Conservation (phyloP, 2,888 invertebrate genomes). For the Bursaphelenchus okinawaensis region DNA sequence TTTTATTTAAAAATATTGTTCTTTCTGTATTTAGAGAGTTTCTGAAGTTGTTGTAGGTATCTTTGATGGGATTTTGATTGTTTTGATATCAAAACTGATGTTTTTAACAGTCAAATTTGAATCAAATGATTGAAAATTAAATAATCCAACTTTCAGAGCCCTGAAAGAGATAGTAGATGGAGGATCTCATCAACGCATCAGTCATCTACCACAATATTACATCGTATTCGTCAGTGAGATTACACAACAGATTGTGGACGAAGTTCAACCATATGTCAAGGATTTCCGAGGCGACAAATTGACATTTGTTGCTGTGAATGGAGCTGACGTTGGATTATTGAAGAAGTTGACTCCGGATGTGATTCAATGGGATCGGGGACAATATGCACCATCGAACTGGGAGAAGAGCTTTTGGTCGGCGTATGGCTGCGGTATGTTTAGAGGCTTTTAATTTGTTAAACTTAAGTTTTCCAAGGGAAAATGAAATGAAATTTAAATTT, state of each 20-base stretch:
- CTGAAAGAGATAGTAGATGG: background rate
- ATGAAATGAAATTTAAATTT: too few species aligned
- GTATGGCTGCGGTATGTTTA: slow-evolving; percentile 2
- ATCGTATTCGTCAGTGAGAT: background rate
- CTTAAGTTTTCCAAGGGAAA: too few species aligned
- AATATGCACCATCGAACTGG: slow-evolving; percentile 4
- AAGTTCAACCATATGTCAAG: background rate
- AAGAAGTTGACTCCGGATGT: slow-evolving; percentile 2
- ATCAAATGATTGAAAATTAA: too few species aligned
- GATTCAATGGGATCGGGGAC: slow-evolving; percentile 3
- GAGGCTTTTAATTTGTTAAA: too few species aligned
- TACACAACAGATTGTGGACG: slow-evolving; percentile 1
- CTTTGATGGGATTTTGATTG: too few species aligned
- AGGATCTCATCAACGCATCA: background rate
- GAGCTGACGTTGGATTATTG: background rate
- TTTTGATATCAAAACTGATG: too few species aligned
- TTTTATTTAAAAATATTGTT: too few species aligned
- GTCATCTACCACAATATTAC: background rate
- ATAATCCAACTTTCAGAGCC: background rate
- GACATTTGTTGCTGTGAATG: slow-evolving; percentile 6
- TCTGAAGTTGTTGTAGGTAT: too few species aligned
- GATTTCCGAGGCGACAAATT: background rate
- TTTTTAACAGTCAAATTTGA: too few species aligned
- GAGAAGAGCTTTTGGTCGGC: slow-evolving; percentile 6
- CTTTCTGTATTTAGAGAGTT: too few species aligned